Conservation (phyloP, 1,140 invertebrate genomes). For the Platorchestia sp. region DNA sequence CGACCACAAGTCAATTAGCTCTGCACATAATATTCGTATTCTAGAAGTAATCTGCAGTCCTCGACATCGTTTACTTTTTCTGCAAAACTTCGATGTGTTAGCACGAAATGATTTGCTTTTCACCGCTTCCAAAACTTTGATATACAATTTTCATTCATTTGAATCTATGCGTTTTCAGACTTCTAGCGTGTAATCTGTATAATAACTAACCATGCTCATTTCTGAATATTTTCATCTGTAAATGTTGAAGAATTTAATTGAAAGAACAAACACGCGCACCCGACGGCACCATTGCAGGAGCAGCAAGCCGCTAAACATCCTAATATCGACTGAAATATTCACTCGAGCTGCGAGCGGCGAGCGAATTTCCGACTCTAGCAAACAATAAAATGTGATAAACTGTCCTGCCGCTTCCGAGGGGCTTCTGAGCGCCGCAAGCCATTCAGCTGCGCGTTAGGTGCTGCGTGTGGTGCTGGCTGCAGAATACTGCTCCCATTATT, state of each 20-base stretch:
- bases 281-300: neutral
- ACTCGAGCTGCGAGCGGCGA: neutral
- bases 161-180: no score
- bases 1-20: neutral
- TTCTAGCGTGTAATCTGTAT: no score
- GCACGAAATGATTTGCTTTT: neutral
- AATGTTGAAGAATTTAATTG: neutral
- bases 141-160: no score
- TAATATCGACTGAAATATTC: neutral
- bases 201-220: no score
- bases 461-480: no score
- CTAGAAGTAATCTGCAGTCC: neutral
- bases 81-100: neutral
- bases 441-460: neutral
- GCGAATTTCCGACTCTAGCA: neutral
- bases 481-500: no score
- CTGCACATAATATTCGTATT: neutral
- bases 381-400: neutral
- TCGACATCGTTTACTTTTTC: neutral
- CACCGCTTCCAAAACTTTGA: neutral
- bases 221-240: no score
- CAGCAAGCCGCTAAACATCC: neutral
- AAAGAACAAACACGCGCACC: neutral
- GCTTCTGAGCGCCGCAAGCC: neutral
- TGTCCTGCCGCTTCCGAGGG: neutral